These are phyloP conservation scores for Phasia obesa DNA, from an alignment of 2,888 invertebrate species.

Conservation along the genomic window DNA sequence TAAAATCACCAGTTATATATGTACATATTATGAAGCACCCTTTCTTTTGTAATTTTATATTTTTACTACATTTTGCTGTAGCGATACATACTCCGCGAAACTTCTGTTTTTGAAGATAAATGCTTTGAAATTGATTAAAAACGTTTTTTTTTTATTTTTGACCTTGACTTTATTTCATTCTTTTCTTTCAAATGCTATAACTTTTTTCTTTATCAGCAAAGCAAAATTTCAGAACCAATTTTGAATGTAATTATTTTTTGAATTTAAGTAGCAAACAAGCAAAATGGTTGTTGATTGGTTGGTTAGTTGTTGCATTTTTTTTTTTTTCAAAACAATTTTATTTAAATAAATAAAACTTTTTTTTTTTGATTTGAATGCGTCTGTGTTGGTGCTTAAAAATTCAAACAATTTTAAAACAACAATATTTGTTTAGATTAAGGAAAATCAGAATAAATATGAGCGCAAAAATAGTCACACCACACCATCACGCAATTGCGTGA, in stretches of 20 bases:
- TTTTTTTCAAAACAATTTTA: constrained; percentile 1
- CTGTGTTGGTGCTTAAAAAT: not conserved
- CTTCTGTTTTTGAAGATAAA: no score
- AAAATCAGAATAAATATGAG: not conserved
- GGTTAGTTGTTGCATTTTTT: no score
- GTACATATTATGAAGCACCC: no score
- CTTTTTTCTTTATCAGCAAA: not conserved
- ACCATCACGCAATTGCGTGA: constrained; percentile 66
- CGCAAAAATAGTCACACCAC: constrained; percentile 24
- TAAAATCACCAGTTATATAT: no score
- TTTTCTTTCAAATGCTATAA: not conserved
- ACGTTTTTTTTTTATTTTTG: no score
- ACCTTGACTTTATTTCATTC: no score
- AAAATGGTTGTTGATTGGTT: not conserved
- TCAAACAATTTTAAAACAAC: not conserved
- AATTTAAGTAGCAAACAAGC: constrained; percentile 18
- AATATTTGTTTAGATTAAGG: constrained; percentile 3
- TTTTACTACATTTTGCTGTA: no score
- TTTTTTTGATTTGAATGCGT: not conserved
- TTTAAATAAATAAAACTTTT: constrained; percentile 8
- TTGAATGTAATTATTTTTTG: constrained; percentile 3
- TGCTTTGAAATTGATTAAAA: no score
- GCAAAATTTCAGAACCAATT: no score
- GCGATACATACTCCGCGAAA: no score
- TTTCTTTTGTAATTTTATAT: no score